Percentiles rank a stretch among this genome's conserved stretches.
Evolutionary conservation across 2,113 vertebrate species (phyloP).

Genomic region (Toxotes chatareus): DNA sequence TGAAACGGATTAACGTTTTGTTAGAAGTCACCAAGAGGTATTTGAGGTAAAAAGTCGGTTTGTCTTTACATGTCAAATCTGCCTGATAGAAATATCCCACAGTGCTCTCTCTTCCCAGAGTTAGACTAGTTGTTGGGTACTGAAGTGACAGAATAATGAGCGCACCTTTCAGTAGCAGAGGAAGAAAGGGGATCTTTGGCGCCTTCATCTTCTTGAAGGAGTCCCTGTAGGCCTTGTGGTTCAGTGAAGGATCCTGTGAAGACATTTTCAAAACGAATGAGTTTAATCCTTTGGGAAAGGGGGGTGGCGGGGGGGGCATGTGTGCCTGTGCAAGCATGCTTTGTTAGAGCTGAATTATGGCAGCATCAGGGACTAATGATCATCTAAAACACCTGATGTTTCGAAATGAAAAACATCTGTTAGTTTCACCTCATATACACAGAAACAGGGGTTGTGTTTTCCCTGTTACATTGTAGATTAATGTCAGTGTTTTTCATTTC

Average conservation of each 20-base stretch:
- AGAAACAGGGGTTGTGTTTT: neutral
- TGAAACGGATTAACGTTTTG: slow-evolving; percentile 58
- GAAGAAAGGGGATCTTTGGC: slow-evolving; percentile 98
- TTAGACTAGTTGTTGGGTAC: neutral
- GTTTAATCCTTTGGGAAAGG: slow-evolving; percentile 24
- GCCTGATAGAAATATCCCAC: neutral
- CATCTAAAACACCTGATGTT: slow-evolving; percentile 33
- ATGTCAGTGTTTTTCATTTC: neutral
- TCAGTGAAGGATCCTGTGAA: slow-evolving; percentile 95
- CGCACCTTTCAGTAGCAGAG: slow-evolving; percentile 95
- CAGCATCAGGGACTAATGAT: slow-evolving; percentile 22
- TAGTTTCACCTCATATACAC: neutral
- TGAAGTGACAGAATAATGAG: slow-evolving; percentile 22
- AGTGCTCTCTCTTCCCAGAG: neutral
- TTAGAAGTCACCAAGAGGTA: slow-evolving; percentile 11
- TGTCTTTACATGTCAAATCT: neutral
- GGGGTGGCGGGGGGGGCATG: neutral
- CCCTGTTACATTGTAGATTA: neutral
- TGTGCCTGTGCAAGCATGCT: slow-evolving; percentile 42
- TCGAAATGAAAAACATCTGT: slow-evolving; percentile 26
- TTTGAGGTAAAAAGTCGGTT: neutral
- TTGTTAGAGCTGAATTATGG: slow-evolving; percentile 31
- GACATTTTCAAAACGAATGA: slow-evolving; percentile 72
- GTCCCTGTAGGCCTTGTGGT: slow-evolving; percentile 98
- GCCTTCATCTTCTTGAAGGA: slow-evolving; percentile 98